Evolutionary conservation across 2,888 invertebrate species (phyloP), one percentile per base, ranked within the genome.

Genomic region (Ptilodon capucinus): DNA sequence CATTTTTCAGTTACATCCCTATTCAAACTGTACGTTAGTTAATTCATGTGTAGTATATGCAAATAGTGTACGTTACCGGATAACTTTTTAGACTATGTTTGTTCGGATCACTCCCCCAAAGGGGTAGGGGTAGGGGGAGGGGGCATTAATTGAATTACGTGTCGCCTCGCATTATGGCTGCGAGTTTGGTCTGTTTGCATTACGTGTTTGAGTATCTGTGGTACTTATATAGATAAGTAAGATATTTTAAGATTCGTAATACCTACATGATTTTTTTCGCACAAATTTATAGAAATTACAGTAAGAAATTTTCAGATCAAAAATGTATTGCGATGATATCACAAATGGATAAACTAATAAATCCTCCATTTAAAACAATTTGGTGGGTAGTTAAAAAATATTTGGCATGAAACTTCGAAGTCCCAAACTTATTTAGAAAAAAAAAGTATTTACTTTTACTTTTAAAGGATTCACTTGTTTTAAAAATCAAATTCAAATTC

Each of bases 81-180:
- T 75, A 82, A 80, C 76, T 81, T 84, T 82, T 79, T 72, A 71
- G 71, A 57, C 71, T 57, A 54, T 79, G 78, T 82, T 83, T 84
- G 79, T 70, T 58, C 69, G 70, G 66, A 71, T 69, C 74, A 65
- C 68, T 64, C 62, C 55, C 58, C 54, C 50, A 48, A 43, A 51
- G 36, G 64, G 71, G 74, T 74, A 64, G 67, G 76, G 64, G 72
- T 51, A 32, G 64, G 71, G 74, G 74, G 64, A 67, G 76, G 64
- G 72, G 58, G 60, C 62, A 71, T 76, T 87, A 84, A 87, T 84
- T 83, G 76, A 86, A 86, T 86, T 84, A 85, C 76, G 77, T 81
- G 83, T 77, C 79, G 64, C 70, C 58, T 60, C 60, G 57, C 49
- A 64, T 68, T 64, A 68, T 53, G 42, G 44, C 34, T 36, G 48